These are phyloP conservation scores for Fregata magnificens DNA, from an alignment of 2,113 vertebrate genomes.

Conservation along the genomic window DNA sequence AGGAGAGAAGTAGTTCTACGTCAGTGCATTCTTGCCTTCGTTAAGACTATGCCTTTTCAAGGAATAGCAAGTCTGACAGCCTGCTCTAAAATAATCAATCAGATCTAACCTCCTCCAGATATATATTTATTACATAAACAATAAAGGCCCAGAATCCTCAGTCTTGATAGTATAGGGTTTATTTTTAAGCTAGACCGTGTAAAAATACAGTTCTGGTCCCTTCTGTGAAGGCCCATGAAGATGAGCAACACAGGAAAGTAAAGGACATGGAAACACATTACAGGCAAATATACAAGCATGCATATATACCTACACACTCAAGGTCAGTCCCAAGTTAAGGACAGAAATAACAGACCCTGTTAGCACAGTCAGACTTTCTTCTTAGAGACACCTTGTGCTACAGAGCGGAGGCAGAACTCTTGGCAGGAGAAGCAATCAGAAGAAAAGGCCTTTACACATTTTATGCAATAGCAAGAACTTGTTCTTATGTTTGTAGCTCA, in stretches of 20 bases:
- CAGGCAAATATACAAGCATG: background rate
- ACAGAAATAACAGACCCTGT: background rate
- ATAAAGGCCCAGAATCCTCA: background rate
- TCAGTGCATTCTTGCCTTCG: background rate
- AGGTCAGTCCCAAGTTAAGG: background rate
- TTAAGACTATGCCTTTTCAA: background rate
- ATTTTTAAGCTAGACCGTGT: background rate
- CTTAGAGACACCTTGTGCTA: background rate
- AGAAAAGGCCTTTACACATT: background rate
- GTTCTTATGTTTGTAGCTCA: background rate
- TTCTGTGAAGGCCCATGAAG: background rate
- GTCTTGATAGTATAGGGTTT: background rate
- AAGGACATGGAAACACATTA: background rate
- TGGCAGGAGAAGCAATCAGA: background rate
- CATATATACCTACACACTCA: background rate
- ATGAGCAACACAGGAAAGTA: background rate
- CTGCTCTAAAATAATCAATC: background rate
- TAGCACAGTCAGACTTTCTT: background rate
- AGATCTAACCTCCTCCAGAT: background rate
- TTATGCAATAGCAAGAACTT: background rate
- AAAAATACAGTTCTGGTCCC: background rate
- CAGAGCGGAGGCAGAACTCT: background rate
- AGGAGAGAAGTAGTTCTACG: background rate
- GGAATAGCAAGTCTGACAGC: background rate
- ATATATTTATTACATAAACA: background rate